These are phyloP conservation scores for Smutsia temminckii DNA, from an alignment of 2,797 vertebrate genomes.

Conservation along the genomic window DNA sequence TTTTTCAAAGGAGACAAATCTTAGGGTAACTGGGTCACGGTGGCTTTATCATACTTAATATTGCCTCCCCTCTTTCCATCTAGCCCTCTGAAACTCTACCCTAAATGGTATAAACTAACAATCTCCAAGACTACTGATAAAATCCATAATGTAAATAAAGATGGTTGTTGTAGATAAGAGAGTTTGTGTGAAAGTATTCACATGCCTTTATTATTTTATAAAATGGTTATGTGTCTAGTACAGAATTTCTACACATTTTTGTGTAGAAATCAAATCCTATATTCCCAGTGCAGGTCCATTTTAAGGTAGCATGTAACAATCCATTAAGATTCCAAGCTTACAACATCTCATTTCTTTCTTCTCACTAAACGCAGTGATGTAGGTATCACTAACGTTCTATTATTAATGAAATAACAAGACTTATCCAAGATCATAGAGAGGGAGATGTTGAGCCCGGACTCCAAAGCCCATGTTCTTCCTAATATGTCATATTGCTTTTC, in stretches of 20 bases:
- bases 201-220: not conserved
- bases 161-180: not conserved
- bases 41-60: not conserved
- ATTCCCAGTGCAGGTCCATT: not conserved
- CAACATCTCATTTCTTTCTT: not conserved
- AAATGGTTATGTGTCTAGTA: not conserved
- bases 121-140: not conserved
- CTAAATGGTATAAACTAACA: not conserved
- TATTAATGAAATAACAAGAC: not conserved
- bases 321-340: not conserved
- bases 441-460: not conserved
- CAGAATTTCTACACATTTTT: not conserved
- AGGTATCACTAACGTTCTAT: not conserved
- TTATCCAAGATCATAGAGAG: not conserved
- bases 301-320: not conserved
- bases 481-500: not conserved
- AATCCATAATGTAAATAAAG: not conserved
- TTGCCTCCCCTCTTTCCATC: not conserved
- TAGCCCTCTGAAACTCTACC: not conserved
- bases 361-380: not conserved
- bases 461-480: not conserved
- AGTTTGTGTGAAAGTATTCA: not conserved
- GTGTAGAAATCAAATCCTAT: not conserved
- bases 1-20: not conserved
- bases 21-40: not conserved